phyloP scores from a whole-genome alignment of 1,140 invertebrate species.

The Oreohelix idahoensis region DNA sequence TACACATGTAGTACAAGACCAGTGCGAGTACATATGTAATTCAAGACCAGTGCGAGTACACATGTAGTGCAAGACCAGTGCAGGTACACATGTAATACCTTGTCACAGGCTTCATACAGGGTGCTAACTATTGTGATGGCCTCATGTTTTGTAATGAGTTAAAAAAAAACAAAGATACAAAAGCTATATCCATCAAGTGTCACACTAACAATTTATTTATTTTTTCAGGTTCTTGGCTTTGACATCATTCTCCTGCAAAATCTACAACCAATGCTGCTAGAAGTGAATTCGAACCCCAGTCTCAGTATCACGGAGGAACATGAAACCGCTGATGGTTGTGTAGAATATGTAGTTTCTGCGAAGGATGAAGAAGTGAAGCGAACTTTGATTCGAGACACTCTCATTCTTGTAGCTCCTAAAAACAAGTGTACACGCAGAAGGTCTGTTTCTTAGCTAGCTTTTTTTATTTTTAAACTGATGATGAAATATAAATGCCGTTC shows the following conservation, averaged over 20 bases:
- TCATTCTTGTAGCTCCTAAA: conserved; percentile 63
- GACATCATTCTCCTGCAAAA: conserved; percentile 73
- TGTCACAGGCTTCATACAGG: too few species aligned
- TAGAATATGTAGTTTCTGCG: conserved; percentile 57
- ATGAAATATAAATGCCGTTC: too few species aligned
- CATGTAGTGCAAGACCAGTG: too few species aligned
- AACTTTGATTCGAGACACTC: conserved; percentile 65
- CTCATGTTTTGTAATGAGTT: too few species aligned
- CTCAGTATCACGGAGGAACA: conserved; percentile 73
- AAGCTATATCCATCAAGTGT: too few species aligned
- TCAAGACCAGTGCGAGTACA: too few species aligned
- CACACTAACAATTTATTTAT: conserved; percentile 10
- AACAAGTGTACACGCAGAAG: conserved; percentile 51
- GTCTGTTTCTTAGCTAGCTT: not conserved
- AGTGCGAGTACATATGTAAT: too few species aligned
- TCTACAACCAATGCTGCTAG: conserved; percentile 73
- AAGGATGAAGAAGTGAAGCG: conserved; percentile 72
- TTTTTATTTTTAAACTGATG: too few species aligned
- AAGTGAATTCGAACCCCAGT: conserved; percentile 75
- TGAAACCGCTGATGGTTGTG: conserved; percentile 48
- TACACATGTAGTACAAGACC: too few species aligned
- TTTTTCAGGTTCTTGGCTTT: conserved; percentile 74
- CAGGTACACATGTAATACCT: too few species aligned
- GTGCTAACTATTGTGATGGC: too few species aligned
- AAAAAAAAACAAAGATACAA: too few species aligned